Percentiles rank a stretch among this genome's conserved stretches.
Conservation (phyloP, 2,888 invertebrate genomes). For the Apamea sordens region DNA sequence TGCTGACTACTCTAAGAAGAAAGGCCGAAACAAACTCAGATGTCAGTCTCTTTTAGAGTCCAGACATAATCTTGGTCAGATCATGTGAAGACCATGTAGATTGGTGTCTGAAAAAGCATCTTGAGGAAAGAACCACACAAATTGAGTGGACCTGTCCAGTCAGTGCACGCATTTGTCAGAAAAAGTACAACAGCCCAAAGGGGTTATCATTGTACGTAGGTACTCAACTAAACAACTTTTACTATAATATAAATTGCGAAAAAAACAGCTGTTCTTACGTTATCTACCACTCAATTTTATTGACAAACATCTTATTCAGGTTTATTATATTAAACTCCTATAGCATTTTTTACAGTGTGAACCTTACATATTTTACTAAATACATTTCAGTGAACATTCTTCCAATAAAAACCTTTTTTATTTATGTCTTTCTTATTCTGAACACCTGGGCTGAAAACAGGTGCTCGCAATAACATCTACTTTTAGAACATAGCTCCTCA, state of each 20-base stretch:
- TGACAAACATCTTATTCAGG: neutral
- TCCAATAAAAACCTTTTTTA: constrained; percentile 12
- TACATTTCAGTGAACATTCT: neutral
- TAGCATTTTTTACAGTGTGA: neutral
- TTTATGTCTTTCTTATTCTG: constrained; percentile 10
- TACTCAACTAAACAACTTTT: neutral
- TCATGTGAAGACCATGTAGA: neutral
- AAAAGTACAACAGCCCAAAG: neutral
- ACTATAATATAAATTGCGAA: no score
- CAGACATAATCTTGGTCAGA: neutral
- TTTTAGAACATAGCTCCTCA: constrained; percentile 25
- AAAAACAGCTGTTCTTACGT: neutral
- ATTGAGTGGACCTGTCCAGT: neutral
- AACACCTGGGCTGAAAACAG: constrained; percentile 48
- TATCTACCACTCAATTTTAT: neutral
- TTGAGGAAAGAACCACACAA: neutral
- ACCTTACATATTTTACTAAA: neutral
- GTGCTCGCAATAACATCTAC: constrained; percentile 39
- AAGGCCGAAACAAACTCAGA: neutral
- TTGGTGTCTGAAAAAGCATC: neutral
- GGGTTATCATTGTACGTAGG: neutral
- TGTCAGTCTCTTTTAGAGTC: neutral
- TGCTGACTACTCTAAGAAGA: neutral
- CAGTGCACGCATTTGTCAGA: neutral
- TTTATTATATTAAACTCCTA: neutral